A percentile compares a stretch with the other conserved stretches of the same genome.
Evolutionary conservation across 2,797 vertebrate genomes (phyloP).

Genomic region (Hafferia zeledoni): DNA sequence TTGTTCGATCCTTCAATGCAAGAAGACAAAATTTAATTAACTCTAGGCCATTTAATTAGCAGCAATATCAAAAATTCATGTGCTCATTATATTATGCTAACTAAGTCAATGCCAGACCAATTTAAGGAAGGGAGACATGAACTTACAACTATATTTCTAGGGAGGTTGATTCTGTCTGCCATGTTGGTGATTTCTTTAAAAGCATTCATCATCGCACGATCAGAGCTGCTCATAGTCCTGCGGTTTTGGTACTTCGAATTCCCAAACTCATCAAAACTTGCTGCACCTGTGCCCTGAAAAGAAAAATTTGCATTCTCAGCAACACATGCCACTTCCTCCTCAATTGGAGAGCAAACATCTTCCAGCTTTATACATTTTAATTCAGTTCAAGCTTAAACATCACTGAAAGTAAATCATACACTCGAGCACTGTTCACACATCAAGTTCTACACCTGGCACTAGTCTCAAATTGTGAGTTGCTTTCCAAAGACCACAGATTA

Average conservation of each 20-base stretch:
- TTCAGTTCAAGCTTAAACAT: background rate
- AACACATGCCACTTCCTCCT: background rate
- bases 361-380: background rate
- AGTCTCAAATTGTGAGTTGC: accelerated
- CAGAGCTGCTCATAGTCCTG: constrained; percentile 97
- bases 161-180: constrained; percentile 98
- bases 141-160: constrained; percentile 96
- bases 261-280: constrained; percentile 98
- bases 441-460: background rate
- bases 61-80: constrained; percentile 75
- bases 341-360: background rate
- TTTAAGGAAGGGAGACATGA: constrained; percentile 42
- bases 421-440: accelerated
- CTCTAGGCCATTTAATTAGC: constrained; percentile 75
- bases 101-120: constrained; percentile 64
- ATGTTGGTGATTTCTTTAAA: constrained; percentile 98
- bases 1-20: constrained; percentile 93
- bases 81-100: constrained; percentile 75
- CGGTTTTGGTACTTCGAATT: constrained; percentile 98
- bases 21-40: constrained; percentile 76
- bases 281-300: constrained; percentile 92
- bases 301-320: background rate
- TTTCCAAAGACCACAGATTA: background rate
- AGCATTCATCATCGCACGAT: constrained; percentile 97
- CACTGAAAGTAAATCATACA: background rate